phyloP scores from a whole-genome alignment of 2,888 invertebrate species.

The Parnassius smintheus region DNA sequence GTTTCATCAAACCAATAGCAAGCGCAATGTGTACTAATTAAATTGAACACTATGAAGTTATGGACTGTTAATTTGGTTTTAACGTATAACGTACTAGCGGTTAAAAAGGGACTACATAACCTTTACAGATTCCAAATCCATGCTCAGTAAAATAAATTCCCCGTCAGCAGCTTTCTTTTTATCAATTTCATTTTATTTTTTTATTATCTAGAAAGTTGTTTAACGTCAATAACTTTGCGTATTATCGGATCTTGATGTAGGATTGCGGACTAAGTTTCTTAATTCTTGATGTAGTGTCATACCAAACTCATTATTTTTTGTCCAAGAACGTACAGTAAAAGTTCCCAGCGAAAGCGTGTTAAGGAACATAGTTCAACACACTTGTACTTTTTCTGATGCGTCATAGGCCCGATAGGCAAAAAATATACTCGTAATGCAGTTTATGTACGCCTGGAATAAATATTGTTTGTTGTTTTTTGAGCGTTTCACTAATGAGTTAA shows the following conservation, averaged over 20 bases:
- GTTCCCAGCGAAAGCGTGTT: not conserved
- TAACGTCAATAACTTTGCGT: not conserved
- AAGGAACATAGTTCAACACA: no score
- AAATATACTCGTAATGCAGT: no score
- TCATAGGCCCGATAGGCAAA: no score
- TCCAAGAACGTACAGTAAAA: not conserved
- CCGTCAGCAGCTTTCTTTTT: not conserved
- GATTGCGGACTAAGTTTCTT: not conserved
- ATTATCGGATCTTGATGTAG: not conserved
- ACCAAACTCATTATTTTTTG: not conserved
- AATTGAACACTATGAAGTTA: no score
- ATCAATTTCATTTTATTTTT: not conserved
- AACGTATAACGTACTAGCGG: not conserved
- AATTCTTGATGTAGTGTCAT: not conserved
- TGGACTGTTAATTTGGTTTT: not conserved
- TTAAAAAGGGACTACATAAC: not conserved
- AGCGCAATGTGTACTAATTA: not conserved
- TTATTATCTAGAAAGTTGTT: not conserved
- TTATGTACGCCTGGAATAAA: no score
- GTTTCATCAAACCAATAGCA: conserved; percentile 1
- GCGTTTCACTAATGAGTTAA: no score
- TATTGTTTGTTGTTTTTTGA: no score
- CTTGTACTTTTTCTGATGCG: no score
- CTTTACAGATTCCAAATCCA: not conserved
- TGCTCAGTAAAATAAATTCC: not conserved